Evolutionary conservation across 30 jellyfish, hydroid and myxozoan genomes (phyloP).

Genomic region (Sanderia malayensis): DNA sequence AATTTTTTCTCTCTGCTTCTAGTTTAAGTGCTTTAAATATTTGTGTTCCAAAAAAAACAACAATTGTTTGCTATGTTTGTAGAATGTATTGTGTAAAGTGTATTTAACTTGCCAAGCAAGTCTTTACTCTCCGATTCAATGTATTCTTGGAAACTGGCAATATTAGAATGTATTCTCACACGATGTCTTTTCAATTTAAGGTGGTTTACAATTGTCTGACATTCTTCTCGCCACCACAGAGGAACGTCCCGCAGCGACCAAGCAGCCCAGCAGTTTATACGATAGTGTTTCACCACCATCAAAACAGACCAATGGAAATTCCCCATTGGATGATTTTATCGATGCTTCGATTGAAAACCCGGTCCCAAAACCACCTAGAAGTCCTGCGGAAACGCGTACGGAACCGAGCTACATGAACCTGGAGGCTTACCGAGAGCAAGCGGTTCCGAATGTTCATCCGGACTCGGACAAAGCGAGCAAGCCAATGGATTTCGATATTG

Average conservation of each 20-base stretch:
- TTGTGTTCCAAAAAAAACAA: too few species aligned
- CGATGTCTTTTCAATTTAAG: too few species aligned
- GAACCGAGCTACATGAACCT: constrained; percentile 46
- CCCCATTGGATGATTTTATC: constrained; percentile 27
- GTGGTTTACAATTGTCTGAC: constrained; percentile 43
- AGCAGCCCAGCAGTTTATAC: not conserved
- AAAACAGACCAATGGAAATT: constrained; percentile 7
- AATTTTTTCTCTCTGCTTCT: too few species aligned
- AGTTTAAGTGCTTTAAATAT: too few species aligned
- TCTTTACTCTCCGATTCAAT: too few species aligned
- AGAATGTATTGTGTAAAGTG: too few species aligned
- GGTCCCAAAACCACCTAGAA: constrained; percentile 67
- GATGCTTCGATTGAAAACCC: constrained; percentile 43
- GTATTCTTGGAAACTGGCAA: too few species aligned
- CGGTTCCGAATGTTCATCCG: constrained; percentile 1
- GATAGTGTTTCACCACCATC: constrained; percentile 6
- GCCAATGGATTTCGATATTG: constrained; percentile 51
- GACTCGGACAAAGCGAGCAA: constrained; percentile 6
- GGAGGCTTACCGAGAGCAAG: constrained; percentile 6
- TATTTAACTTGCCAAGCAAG: too few species aligned
- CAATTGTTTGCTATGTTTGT: too few species aligned
- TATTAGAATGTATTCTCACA: too few species aligned
- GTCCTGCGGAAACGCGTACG: constrained; percentile 24
- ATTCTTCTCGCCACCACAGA: constrained; percentile 31
- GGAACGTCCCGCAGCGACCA: not conserved